Percentiles rank a stretch among this genome's conserved stretches.
Evolutionary conservation across 2,797 vertebrate species (phyloP).

Genomic region (Pelochelys cantorii): DNA sequence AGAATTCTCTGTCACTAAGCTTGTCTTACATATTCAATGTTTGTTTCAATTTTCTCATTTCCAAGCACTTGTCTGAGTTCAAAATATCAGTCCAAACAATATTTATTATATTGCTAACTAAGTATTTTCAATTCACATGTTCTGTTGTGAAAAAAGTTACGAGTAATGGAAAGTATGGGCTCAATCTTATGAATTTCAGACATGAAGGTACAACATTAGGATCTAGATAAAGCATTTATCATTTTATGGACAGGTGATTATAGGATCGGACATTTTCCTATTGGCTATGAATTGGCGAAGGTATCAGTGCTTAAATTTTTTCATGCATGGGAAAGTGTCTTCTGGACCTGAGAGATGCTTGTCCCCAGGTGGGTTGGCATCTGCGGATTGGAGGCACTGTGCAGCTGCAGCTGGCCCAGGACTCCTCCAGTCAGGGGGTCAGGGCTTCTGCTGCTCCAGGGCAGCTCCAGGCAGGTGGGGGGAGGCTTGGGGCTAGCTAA

Average conservation of each 20-base stretch:
- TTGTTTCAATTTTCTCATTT: slow-evolving; percentile 26
- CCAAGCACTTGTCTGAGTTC: slow-evolving; percentile 1
- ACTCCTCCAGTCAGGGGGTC: too few species aligned
- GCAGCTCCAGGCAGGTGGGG: too few species aligned
- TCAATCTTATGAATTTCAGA: background rate
- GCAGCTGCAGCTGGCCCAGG: too few species aligned
- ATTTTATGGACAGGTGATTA: background rate
- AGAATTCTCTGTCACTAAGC: background rate
- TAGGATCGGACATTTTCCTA: background rate
- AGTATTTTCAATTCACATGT: accelerated
- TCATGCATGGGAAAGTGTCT: too few species aligned
- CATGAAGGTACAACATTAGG: background rate
- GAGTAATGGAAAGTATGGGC: background rate
- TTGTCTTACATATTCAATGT: background rate
- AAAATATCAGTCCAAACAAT: background rate
- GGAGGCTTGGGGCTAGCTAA: too few species aligned
- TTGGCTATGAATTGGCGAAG: background rate
- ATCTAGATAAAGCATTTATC: accelerated
- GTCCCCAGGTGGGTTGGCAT: too few species aligned
- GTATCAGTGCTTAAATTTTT: background rate
- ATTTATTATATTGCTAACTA: background rate
- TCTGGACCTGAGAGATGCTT: too few species aligned
- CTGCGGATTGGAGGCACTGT: too few species aligned
- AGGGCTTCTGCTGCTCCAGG: too few species aligned
- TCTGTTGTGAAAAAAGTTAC: background rate